These are phyloP conservation scores for Harpalus rufipes DNA, from an alignment of 2,888 invertebrate genomes.

Conservation along the genomic window DNA sequence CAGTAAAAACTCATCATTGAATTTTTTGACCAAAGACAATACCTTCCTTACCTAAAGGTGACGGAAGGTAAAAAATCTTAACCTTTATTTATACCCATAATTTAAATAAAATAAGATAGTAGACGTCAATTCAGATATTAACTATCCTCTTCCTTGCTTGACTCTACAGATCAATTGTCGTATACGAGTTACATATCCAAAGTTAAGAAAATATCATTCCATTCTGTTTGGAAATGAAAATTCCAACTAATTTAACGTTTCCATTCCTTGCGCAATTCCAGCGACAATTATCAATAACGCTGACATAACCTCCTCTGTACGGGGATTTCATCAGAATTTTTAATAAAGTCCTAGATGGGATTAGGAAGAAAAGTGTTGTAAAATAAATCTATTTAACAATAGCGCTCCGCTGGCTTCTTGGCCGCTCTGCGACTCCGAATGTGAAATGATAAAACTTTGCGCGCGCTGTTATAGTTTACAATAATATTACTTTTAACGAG, in stretches of 20 bases:
- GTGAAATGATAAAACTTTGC: conserved; percentile 67
- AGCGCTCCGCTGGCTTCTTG: background rate
- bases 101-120: too few species aligned
- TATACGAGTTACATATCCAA: background rate
- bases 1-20: too few species aligned
- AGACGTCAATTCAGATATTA: too few species aligned
- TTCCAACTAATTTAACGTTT: conserved; percentile 18
- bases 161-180: too few species aligned
- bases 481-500: conserved; percentile 67
- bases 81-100: too few species aligned
- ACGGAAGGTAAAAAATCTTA: too few species aligned
- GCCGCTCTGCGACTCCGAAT: conserved; percentile 9
- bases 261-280: conserved; percentile 29
- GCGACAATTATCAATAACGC: conserved; percentile 64
- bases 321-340: conserved; percentile 66
- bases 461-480: conserved; percentile 66
- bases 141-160: too few species aligned
- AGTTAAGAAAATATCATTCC: background rate
- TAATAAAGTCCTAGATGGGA: conserved; percentile 66
- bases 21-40: too few species aligned
- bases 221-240: background rate
- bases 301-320: conserved; percentile 23
- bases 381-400: conserved; percentile 67
- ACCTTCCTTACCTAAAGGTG: too few species aligned
- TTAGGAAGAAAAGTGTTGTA: conserved; percentile 65